phyloP scores from a whole-genome alignment of 2,888 invertebrate genomes.

The Patella ulyssiponensis region DNA sequence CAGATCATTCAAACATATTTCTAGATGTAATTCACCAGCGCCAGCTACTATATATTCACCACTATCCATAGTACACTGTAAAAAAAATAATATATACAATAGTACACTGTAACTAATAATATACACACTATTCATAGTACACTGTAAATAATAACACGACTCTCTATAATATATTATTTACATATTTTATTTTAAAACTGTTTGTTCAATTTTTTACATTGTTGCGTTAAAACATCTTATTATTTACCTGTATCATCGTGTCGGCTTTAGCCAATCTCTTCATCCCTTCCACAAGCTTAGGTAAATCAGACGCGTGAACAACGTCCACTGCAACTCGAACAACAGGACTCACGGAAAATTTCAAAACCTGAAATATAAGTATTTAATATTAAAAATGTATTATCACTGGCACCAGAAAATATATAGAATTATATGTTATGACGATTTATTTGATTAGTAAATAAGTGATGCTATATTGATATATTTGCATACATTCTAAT shows the following conservation, averaged over 20 bases:
- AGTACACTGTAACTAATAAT: neutral
- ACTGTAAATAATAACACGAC: no score
- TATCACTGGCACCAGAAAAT: no score
- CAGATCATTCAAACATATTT: slow-evolving; percentile 95
- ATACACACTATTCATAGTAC: no score
- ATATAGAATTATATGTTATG: no score
- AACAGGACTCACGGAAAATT: slow-evolving; percentile 99
- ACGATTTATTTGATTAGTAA: neutral
- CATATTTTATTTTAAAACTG: no score
- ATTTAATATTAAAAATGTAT: neutral
- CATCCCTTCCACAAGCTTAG: slow-evolving; percentile 97
- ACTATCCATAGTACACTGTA: slow-evolving; percentile 96
- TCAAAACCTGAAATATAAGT: slow-evolving; percentile 83
- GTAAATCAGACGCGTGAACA: slow-evolving; percentile 98
- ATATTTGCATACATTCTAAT: neutral
- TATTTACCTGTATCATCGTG: slow-evolving; percentile 88
- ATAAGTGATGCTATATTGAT: no score
- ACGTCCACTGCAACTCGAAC: slow-evolving; percentile 99
- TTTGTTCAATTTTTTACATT: no score
- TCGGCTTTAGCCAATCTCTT: slow-evolving; percentile 99
- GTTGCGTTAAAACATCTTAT: no score
- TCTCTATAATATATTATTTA: no score
- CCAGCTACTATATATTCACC: slow-evolving; percentile 99
- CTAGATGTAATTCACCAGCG: slow-evolving; percentile 98
- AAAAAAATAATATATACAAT: slow-evolving; percentile 22